Conservation (phyloP, 2,888 invertebrate species). For the Blastobasis adustella region DNA sequence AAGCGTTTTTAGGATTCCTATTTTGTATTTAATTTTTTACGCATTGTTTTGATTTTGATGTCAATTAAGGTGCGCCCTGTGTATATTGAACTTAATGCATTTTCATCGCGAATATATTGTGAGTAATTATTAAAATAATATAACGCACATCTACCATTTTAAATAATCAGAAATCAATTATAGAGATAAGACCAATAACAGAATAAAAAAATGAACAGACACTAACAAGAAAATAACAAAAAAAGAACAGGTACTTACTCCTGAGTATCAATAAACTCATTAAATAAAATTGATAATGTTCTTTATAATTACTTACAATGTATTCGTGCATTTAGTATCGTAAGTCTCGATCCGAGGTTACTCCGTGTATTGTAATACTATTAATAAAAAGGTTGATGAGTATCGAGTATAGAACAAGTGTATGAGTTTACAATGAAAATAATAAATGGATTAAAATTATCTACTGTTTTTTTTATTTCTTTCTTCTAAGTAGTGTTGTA, state of each 20-base stretch:
- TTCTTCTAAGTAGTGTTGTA: not conserved
- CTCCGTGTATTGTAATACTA: conserved; percentile 43
- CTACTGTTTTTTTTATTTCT: conserved; percentile 6
- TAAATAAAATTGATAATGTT: conserved; percentile 10
- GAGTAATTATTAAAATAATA: too few species aligned
- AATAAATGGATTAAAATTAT: conserved; percentile 59
- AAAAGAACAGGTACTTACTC: too few species aligned
- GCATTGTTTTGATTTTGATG: conserved; percentile 45
- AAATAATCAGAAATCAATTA: too few species aligned
- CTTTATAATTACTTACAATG: not conserved
- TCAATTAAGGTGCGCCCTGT: conserved; percentile 68
- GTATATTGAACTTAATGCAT: conserved; percentile 29
- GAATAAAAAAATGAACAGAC: too few species aligned
- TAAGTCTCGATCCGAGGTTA: conserved; percentile 41
- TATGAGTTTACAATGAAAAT: conserved; percentile 71
- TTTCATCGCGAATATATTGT: conserved; percentile 27
- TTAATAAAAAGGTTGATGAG: conserved; percentile 59
- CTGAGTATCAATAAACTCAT: too few species aligned
- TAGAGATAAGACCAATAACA: too few species aligned
- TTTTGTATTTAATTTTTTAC: conserved; percentile 17
- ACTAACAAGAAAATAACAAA: too few species aligned
- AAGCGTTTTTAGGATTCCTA: conserved; percentile 5
- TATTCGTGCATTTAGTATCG: conserved; percentile 21
- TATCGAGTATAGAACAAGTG: conserved; percentile 47
- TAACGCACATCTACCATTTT: too few species aligned